phyloP scores from a whole-genome alignment of 1,140 invertebrate species.

The Neodiprion virginianus region DNA sequence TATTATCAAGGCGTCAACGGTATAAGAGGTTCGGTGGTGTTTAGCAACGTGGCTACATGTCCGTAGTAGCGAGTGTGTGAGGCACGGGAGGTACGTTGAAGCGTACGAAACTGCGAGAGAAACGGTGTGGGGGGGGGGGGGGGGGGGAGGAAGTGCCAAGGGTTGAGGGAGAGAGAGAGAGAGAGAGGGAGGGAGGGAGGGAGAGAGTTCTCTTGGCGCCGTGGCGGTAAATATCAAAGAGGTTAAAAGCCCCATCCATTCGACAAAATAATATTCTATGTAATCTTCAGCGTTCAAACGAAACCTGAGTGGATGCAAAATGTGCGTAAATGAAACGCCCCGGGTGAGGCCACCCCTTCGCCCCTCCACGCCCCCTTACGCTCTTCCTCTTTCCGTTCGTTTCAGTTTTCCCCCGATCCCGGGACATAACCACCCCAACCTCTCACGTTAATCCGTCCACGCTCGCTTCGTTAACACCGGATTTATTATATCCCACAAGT shows the following conservation, averaged over 20 bases:
- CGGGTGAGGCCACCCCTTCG: constrained; percentile 15
- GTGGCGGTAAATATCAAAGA: constrained; percentile 36
- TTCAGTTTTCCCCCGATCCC: not conserved
- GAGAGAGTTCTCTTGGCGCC: constrained; percentile 26
- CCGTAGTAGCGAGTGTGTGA: too few relatives aligned
- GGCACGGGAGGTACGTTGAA: too few relatives aligned
- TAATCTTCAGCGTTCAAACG: constrained; percentile 48
- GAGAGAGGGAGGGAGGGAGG: not conserved
- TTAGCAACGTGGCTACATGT: too few relatives aligned
- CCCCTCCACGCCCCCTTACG: not conserved
- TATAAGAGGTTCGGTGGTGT: not conserved
- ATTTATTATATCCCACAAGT: not conserved
- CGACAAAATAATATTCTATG: constrained; percentile 47
- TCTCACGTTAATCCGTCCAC: not conserved
- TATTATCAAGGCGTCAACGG: constrained; percentile 12
- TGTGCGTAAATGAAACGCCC: constrained; percentile 44
- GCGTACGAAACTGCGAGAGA: too few relatives aligned
- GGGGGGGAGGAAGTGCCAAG: not conserved
- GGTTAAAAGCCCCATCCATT: constrained; percentile 27
- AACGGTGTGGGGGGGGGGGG: too few relatives aligned
- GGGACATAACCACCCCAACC: not conserved
- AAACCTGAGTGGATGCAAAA: constrained; percentile 50
- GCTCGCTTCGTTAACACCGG: not conserved
- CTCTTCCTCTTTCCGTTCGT: not conserved
- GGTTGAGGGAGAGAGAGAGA: not conserved